These are phyloP conservation scores for Periparus ater DNA, from an alignment of 2,797 vertebrate genomes.

Conservation along the genomic window DNA sequence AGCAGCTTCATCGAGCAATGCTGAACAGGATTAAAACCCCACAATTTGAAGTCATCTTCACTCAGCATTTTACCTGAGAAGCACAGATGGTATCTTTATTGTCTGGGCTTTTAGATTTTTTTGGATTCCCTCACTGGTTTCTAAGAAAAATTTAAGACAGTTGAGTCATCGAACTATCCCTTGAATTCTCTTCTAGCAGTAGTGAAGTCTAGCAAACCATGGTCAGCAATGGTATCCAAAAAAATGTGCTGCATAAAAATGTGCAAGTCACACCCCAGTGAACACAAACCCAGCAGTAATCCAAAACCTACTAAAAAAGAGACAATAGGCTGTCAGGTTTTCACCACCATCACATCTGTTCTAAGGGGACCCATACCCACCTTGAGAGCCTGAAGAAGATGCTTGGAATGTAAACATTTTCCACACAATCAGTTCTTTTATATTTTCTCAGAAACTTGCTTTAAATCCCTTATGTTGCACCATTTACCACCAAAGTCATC, in stretches of 20 bases:
- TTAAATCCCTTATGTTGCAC: background rate
- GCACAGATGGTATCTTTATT: background rate
- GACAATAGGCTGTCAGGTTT: background rate
- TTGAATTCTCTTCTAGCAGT: background rate
- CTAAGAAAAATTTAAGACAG: background rate
- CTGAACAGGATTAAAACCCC: background rate
- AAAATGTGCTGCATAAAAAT: background rate
- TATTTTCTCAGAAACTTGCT: background rate
- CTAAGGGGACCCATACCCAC: background rate
- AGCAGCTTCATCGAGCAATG: fast-evolving
- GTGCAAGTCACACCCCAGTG: background rate
- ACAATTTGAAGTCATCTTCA: background rate
- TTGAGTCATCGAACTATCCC: background rate
- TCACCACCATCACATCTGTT: background rate
- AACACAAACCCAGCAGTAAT: background rate
- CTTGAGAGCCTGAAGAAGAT: background rate
- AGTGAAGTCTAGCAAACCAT: background rate
- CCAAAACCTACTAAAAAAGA: background rate
- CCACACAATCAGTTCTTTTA: background rate
- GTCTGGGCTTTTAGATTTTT: background rate
- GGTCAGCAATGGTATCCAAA: background rate
- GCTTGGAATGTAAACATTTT: background rate
- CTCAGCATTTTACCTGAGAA: background rate
- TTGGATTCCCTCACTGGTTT: background rate
- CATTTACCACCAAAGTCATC: background rate